Conservation (phyloP, 2,888 invertebrate genomes). For the Nemotelus pantherinus region DNA sequence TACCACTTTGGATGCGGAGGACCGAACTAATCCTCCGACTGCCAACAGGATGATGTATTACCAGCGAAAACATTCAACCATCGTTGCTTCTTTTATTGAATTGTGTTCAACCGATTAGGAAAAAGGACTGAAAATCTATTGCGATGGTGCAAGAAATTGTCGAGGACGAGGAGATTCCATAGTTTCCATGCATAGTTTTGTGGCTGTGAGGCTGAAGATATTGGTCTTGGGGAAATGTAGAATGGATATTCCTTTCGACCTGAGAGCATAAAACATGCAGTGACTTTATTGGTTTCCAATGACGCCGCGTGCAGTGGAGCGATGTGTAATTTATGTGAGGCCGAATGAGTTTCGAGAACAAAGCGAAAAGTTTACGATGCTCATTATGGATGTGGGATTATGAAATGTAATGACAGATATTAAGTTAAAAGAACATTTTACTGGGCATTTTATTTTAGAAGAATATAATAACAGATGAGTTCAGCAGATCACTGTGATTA, state of each 20-base stretch:
- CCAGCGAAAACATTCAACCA: slow-evolving; percentile 38
- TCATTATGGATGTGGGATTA: too few species aligned
- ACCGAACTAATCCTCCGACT: slow-evolving; percentile 36
- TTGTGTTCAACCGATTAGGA: slow-evolving; percentile 41
- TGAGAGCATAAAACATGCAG: not conserved
- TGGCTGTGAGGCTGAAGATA: not conserved
- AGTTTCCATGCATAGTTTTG: slow-evolving; percentile 17
- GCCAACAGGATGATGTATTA: slow-evolving; percentile 41
- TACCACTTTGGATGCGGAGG: not conserved
- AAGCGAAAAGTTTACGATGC: too few species aligned
- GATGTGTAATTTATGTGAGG: too few species aligned
- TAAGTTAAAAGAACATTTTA: too few species aligned
- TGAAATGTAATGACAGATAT: too few species aligned
- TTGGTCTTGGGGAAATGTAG: not conserved
- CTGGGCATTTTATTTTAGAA: too few species aligned
- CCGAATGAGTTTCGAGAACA: too few species aligned
- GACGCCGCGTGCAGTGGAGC: too few species aligned
- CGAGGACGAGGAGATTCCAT: slow-evolving; percentile 3
- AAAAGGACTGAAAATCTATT: slow-evolving; percentile 12
- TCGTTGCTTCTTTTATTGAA: slow-evolving; percentile 38
- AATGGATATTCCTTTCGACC: not conserved
- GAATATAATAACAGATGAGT: too few species aligned
- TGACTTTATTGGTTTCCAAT: not conserved
- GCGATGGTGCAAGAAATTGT: slow-evolving; percentile 21
- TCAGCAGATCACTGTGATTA: too few species aligned